phyloP scores from a whole-genome alignment of 2,113 vertebrate genomes.

The Gadus chalcogrammus region DNA sequence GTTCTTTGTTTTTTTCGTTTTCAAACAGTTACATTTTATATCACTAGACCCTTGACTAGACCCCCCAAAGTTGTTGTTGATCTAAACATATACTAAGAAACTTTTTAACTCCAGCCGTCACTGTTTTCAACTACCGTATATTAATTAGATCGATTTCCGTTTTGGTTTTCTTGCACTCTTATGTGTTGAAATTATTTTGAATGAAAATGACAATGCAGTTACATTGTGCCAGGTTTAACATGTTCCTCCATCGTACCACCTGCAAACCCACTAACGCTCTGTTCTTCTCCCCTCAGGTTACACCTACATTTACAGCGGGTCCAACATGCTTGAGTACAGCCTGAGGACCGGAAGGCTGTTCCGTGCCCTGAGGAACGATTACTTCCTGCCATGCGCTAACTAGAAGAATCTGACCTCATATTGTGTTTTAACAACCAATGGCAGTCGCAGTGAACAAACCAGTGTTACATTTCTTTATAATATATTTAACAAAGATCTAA shows the following conservation, averaged over 20 bases:
- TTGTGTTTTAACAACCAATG: neutral
- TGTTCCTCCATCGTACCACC: neutral
- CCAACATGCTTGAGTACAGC: conserved; percentile 71
- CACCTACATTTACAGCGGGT: conserved; percentile 79
- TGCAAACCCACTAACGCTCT: neutral
- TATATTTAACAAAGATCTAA: neutral
- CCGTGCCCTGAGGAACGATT: conserved; percentile 61
- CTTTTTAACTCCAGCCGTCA: no score
- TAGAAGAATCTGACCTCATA: conserved; percentile 12
- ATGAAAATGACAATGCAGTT: neutral
- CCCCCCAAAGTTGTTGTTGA: neutral
- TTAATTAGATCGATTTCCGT: no score
- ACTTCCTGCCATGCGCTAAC: conserved; percentile 76
- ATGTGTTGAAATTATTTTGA: no score
- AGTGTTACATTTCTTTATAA: neutral
- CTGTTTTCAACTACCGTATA: no score
- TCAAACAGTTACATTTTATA: neutral
- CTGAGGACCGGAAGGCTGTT: conserved; percentile 47
- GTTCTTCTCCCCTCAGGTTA: conserved; percentile 65
- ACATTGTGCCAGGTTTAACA: no score
- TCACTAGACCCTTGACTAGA: no score
- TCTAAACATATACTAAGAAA: no score
- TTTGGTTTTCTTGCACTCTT: no score
- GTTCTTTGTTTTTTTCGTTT: no score
- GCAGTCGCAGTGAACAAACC: conserved; percentile 14